A percentile compares a stretch with the other conserved stretches of the same genome.
These are phyloP conservation scores for Drosophila meridiana DNA, from an alignment of 2,888 invertebrate genomes.

Conservation along the genomic window DNA sequence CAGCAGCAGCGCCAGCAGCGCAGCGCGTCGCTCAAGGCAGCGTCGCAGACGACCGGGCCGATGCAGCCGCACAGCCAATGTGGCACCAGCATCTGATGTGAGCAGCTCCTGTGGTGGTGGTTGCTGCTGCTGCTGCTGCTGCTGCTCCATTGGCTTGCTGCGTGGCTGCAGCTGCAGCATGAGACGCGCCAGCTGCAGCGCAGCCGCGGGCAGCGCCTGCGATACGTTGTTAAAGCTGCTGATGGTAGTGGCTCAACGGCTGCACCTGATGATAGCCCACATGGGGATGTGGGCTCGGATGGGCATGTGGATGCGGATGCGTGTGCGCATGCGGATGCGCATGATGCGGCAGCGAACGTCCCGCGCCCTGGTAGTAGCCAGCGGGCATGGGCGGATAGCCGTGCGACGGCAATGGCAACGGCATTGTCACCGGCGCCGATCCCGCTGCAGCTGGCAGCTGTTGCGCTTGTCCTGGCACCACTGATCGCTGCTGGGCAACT, in stretches of 20 bases:
- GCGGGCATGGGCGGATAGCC: constrained; percentile 58
- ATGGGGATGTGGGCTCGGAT: constrained; percentile 17
- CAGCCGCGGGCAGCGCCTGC: constrained; percentile 35
- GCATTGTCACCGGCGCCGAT: constrained; percentile 15
- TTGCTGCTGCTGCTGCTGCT: not conserved
- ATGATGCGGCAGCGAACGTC: constrained; percentile 38
- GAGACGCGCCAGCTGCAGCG: constrained; percentile 41
- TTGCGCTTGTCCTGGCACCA: not conserved
- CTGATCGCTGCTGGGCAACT: constrained; percentile 45
- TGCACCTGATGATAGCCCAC: constrained; percentile 57
- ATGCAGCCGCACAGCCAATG: constrained; percentile 20
- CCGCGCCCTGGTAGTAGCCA: constrained; percentile 44
- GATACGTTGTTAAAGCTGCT: constrained; percentile 77
- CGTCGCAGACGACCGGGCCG: not conserved
- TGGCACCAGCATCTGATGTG: constrained; percentile 7
- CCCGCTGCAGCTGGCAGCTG: constrained; percentile 14
- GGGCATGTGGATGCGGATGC: constrained; percentile 39
- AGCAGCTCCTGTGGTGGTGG: not conserved
- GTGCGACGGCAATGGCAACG: constrained; percentile 26
- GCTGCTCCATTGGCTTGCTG: constrained; percentile 13
- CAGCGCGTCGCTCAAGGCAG: constrained; percentile 14
- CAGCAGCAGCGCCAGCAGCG: not conserved
- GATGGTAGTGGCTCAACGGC: constrained; percentile 73
- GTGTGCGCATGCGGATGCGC: constrained; percentile 39
- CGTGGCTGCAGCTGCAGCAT: constrained; percentile 29